Conservation (phyloP, 2,113 vertebrate species). For the Hippocampus barbouri region DNA sequence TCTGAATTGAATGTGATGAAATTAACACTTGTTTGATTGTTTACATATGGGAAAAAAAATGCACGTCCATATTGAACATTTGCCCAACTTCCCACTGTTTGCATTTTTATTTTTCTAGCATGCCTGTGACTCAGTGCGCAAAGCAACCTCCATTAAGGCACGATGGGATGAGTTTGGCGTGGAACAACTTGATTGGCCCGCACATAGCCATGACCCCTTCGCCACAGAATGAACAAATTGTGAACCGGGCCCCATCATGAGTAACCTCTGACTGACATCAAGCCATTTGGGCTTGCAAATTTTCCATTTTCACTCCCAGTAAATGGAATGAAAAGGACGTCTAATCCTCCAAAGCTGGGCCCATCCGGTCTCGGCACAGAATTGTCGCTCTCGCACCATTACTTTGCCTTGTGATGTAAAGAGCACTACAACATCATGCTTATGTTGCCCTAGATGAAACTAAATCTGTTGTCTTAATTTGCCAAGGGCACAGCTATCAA, state of each 20-base stretch:
- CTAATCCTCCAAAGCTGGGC: not conserved
- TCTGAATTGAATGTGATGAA: no score
- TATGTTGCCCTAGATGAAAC: not conserved
- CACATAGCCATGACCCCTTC: not conserved
- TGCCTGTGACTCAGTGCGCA: not conserved
- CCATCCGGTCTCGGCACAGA: not conserved
- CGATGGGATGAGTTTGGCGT: not conserved
- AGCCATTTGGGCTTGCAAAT: not conserved
- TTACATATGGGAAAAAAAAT: no score
- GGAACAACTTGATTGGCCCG: not conserved
- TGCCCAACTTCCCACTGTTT: no score
- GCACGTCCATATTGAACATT: no score
- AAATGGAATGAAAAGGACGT: not conserved
- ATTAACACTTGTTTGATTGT: no score
- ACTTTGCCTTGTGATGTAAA: not conserved
- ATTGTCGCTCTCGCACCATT: not conserved
- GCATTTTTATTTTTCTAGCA: not conserved
- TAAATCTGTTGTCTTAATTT: constrained; percentile 7
- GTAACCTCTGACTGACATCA: not conserved
- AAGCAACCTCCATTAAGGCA: not conserved
- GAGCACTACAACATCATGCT: not conserved
- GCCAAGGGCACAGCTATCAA: not conserved
- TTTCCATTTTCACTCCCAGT: not conserved
- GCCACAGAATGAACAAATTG: not conserved
- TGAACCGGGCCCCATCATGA: not conserved